Evolutionary conservation across 2,888 invertebrate genomes (phyloP).

Genomic region (Nomada fucata): DNA sequence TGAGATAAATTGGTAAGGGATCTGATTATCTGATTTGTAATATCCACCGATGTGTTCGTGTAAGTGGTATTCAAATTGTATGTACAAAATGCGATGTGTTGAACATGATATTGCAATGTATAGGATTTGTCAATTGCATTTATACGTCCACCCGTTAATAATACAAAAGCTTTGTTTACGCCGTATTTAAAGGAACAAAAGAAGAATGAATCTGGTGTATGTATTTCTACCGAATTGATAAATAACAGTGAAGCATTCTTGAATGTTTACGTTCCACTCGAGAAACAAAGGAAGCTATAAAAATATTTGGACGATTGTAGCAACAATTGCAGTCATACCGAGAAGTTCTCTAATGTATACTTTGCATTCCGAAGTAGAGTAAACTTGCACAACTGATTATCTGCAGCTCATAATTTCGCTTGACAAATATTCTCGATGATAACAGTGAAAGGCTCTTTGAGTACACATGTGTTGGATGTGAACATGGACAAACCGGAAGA

Average conservation of each 20-base stretch:
- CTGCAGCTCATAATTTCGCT: neutral
- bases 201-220: neutral
- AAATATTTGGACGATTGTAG: neutral
- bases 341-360: neutral
- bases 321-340: too few relatives aligned
- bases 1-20: too few relatives aligned
- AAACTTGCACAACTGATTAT: neutral
- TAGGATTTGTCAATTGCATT: too few relatives aligned
- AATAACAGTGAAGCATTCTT: neutral
- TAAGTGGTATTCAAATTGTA: too few relatives aligned
- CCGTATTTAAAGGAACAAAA: neutral
- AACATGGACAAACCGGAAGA: too few relatives aligned
- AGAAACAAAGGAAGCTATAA: neutral
- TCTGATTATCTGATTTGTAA: too few relatives aligned
- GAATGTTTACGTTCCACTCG: neutral
- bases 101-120: too few relatives aligned
- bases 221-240: neutral
- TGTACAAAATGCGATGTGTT: too few relatives aligned
- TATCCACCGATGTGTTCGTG: too few relatives aligned
- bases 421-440: neutral
- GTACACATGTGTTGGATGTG: too few relatives aligned
- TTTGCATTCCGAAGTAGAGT: neutral
- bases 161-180: neutral
- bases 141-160: neutral
- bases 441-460: too few relatives aligned